phyloP scores from a whole-genome alignment of 1,140 invertebrate species.

The Bacillus rossius region DNA sequence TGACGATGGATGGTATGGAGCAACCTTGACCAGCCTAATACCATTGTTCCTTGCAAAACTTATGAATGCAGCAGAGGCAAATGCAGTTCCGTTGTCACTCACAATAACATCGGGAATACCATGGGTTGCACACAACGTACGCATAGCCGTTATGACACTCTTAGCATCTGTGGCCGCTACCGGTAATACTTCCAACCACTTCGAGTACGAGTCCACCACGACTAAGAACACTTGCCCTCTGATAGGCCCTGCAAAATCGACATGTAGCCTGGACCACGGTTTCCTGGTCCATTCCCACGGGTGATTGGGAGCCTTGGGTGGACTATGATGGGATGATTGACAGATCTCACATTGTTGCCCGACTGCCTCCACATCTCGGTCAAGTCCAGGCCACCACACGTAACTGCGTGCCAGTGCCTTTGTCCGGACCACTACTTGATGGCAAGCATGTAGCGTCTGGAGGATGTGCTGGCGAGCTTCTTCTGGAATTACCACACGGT shows the following conservation, averaged over 20 bases:
- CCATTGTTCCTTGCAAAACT: slow-evolving; percentile 18
- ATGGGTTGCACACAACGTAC: not conserved
- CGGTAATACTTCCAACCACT: slow-evolving; percentile 38
- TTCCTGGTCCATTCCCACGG: slow-evolving; percentile 35
- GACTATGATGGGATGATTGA: not conserved
- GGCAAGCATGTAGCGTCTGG: not conserved
- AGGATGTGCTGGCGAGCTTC: not conserved
- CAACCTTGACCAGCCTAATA: slow-evolving; percentile 27
- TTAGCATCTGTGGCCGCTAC: not conserved
- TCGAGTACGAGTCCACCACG: slow-evolving; percentile 39
- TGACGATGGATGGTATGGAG: slow-evolving; percentile 31
- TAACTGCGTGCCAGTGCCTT: too few relatives aligned
- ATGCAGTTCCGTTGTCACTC: not conserved
- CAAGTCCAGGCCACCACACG: too few relatives aligned
- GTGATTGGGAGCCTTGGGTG: slow-evolving; percentile 23
- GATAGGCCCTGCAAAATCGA: slow-evolving; percentile 46
- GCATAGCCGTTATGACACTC: not conserved
- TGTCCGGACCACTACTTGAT: not conserved
- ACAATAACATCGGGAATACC: not conserved
- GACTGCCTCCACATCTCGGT: not conserved
- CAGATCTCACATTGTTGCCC: not conserved
- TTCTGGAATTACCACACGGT: not conserved
- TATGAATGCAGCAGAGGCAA: not conserved
- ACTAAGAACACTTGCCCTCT: slow-evolving; percentile 37
- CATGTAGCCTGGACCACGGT: slow-evolving; percentile 44